Conservation (phyloP, 2,113 vertebrate species). For the Ptilorrhoa leucosticta region DNA sequence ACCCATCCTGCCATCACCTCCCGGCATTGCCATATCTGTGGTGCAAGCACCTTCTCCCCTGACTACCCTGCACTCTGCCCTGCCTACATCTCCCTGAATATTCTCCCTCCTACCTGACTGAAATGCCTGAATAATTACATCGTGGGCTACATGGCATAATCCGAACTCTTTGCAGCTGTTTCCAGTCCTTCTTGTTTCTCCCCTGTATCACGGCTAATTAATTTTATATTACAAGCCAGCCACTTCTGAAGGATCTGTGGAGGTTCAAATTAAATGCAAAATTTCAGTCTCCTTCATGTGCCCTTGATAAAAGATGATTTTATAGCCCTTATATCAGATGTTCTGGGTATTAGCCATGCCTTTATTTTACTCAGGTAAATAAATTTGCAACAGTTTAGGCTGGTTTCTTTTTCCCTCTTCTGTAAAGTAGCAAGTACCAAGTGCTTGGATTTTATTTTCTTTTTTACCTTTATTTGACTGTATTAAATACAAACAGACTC, state of each 20-base stretch:
- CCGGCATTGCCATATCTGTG: neutral
- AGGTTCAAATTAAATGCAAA: neutral
- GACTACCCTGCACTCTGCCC: neutral
- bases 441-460: neutral
- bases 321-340: neutral
- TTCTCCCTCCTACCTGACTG: neutral
- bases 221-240: neutral
- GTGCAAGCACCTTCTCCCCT: neutral
- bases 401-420: fast-evolving
- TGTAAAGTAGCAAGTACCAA: neutral
- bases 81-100: neutral
- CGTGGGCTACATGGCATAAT: neutral
- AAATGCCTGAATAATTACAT: neutral
- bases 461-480: neutral
- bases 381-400: neutral
- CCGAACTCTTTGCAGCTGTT: neutral
- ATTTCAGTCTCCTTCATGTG: neutral
- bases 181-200: neutral
- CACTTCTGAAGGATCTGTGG: neutral
- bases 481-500: neutral
- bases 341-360: neutral
- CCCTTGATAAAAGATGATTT: neutral
- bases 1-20: neutral
- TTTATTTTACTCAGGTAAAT: neutral
- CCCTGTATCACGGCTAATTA: neutral